Evolutionary conservation across 2,113 vertebrate species (phyloP).

Genomic region (Pachycephala philippinensis): DNA sequence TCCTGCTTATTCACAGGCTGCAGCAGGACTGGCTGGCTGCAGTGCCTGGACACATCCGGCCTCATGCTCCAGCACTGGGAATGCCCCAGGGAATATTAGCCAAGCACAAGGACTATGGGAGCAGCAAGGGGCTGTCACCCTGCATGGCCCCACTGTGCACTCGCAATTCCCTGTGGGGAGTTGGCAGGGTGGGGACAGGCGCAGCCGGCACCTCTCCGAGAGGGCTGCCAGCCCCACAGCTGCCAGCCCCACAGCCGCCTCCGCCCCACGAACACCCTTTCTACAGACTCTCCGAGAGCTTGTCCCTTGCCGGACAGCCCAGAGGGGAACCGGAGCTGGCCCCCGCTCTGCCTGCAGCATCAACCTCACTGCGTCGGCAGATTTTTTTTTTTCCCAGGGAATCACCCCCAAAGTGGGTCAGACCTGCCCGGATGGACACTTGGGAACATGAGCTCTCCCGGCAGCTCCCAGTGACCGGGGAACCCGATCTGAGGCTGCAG

Average conservation of each 20-base stretch:
- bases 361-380: background rate
- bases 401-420: background rate
- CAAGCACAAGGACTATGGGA: background rate
- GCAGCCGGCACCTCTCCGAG: fast-evolving
- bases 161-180: fast-evolving
- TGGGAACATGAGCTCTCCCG: background rate
- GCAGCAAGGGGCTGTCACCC: background rate
- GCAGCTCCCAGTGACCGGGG: background rate
- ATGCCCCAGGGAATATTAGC: background rate
- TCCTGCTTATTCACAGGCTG: background rate
- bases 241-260: background rate
- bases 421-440: background rate
- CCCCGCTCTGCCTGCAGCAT: background rate
- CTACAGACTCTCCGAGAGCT: background rate
- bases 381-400: background rate
- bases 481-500: constrained; percentile 28
- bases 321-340: background rate
- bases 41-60: background rate
- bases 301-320: background rate
- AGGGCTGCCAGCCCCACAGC: background rate
- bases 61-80: background rate
- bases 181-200: fast-evolving
- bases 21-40: background rate
- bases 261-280: background rate
- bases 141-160: background rate